A percentile compares a stretch with the other conserved stretches of the same genome.
phyloP scores from a whole-genome alignment of 2,113 vertebrate species.

The Syngnathus typhle region DNA sequence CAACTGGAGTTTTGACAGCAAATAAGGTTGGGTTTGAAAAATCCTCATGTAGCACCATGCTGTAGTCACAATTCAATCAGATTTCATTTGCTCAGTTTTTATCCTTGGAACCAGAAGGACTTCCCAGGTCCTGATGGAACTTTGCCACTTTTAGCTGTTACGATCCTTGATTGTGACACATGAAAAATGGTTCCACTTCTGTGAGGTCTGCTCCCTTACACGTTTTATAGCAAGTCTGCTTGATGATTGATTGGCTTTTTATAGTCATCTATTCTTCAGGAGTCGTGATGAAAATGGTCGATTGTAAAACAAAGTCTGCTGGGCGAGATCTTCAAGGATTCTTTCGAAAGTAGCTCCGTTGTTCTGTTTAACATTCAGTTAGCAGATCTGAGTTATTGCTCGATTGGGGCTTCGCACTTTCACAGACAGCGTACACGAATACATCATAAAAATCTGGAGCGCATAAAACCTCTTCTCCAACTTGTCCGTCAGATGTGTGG shows the following conservation, averaged over 20 bases:
- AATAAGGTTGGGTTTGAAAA: background rate
- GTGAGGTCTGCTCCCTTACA: background rate
- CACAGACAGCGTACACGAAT: background rate
- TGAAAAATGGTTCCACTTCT: background rate
- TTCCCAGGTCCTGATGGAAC: background rate
- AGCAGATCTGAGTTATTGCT: background rate
- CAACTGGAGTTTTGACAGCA: background rate
- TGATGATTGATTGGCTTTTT: background rate
- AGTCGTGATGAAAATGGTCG: background rate
- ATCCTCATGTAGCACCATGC: background rate
- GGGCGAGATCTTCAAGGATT: background rate
- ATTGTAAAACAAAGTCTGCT: background rate
- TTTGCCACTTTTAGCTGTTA: background rate
- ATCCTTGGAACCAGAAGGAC: background rate
- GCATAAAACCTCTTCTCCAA: background rate
- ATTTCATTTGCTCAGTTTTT: background rate
- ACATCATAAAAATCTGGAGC: background rate
- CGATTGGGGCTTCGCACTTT: background rate
- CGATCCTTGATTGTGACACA: background rate
- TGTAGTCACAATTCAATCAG: background rate
- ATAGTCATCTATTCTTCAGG: background rate
- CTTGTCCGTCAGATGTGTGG: constrained; percentile 75
- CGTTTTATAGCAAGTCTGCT: background rate
- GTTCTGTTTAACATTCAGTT: background rate
- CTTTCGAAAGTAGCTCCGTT: background rate